Evolutionary conservation across 1,140 invertebrate species (phyloP).

Genomic region (Ladona fulva): DNA sequence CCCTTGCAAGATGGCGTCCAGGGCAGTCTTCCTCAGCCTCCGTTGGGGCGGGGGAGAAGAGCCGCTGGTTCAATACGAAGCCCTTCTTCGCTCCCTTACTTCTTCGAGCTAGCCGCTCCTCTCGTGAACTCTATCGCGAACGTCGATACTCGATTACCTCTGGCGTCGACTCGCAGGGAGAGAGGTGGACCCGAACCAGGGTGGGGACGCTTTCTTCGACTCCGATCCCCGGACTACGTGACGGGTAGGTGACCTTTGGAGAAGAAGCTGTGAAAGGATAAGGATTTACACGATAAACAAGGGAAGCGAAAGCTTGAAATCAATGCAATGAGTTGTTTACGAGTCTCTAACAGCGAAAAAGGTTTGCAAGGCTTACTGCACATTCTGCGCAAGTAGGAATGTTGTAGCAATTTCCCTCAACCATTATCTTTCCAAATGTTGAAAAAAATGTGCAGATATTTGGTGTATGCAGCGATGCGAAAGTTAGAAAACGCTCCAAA

Average conservation of each 20-base stretch:
- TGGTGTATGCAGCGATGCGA: too few species aligned
- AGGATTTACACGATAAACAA: too few species aligned
- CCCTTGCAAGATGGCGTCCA: constrained; percentile 1
- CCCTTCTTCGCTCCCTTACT: background rate
- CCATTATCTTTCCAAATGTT: too few species aligned
- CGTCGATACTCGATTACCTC: background rate
- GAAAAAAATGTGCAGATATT: too few species aligned
- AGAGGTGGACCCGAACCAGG: background rate
- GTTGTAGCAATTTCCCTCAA: too few species aligned
- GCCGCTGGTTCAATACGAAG: constrained; percentile 2
- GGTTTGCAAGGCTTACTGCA: too few species aligned
- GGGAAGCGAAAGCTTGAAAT: too few species aligned
- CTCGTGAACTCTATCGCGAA: background rate
- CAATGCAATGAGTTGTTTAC: too few species aligned
- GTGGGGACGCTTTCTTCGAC: background rate
- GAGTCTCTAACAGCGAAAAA: too few species aligned
- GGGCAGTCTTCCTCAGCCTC: background rate
- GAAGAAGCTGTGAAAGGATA: background rate
- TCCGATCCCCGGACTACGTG: background rate
- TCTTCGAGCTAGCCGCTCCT: background rate
- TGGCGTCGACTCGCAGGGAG: background rate
- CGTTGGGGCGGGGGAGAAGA: background rate
- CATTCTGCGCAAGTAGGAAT: too few species aligned
- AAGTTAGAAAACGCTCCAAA: too few species aligned
- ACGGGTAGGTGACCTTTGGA: background rate